Base-by-base conservation (phyloP, 2,797 vertebrate genomes). In the Hippopotamyrus pictus region DNA sequence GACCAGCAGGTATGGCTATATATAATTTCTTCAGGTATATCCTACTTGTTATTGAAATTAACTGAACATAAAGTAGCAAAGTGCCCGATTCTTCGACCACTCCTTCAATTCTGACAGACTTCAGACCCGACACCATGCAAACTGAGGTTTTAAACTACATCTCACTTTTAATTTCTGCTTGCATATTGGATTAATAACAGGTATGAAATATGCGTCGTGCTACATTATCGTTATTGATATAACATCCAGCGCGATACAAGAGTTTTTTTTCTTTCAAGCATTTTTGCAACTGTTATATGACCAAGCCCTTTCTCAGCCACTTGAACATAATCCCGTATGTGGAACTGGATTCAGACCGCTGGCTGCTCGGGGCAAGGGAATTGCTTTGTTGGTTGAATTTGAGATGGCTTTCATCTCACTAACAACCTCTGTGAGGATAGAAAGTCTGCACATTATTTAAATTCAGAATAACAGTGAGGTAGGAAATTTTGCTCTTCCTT, bases 381-480 rank as follows among this genome's bases (percentile, higher is more conserved):
- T 41, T 9, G 17, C 33, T 19, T 44, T 44, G 73, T 41, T 79
- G 73, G 19, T 79, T 44, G 37, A 44, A 82, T 82, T 46, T 46
- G 76, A 82, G 37, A 82, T 7, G 41, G 76, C 76, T 82, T 82
- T 46, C 76, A 82, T 82, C 76, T 82, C 6, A 82, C 37, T 82
- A 46, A 46, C 76, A 82, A 82, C 76, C 6, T 46, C 76, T 46
- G 19, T 46, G 17, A n/a, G 41, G 76, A 82, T 9, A 82, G 19
- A 82, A 46, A 82, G 76, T 82, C 41, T 82, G 41, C 17, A 82
- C 76, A 82, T 79, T 79, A 79, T 46, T 82, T 82, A 44, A 82
- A 82, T 46, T 82, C 7, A 11, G 41, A 82, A 44, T 82, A 82
- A 46, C 41, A 44, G 41, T 82, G 76, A 46, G 76, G 41, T n/a